These are phyloP conservation scores for Drosophila kohkoa DNA, from an alignment of 1,140 invertebrate species.

Conservation along the genomic window DNA sequence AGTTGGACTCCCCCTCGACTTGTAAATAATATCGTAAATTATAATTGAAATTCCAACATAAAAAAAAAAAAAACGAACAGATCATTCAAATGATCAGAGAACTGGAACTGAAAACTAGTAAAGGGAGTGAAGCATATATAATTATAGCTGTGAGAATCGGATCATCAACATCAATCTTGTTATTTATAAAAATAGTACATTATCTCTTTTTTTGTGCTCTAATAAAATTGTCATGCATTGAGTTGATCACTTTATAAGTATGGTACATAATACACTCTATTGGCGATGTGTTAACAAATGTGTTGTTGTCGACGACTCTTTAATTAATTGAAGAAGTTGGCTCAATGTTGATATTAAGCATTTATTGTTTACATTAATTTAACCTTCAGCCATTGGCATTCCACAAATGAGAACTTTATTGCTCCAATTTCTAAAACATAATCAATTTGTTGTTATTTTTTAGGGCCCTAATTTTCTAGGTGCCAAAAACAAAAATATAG, in stretches of 20 bases:
- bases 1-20: conserved; percentile 11
- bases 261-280: conserved; percentile 8
- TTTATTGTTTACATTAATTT: conserved; percentile 48
- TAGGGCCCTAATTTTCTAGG: conserved; percentile 3
- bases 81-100: neutral
- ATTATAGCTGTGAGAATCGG: conserved; percentile 45
- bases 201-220: conserved; percentile 52
- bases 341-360: conserved; percentile 53
- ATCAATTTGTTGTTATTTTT: conserved; percentile 23
- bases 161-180: conserved; percentile 28
- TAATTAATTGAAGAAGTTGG: conserved; percentile 8
- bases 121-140: conserved; percentile 35
- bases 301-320: conserved; percentile 37
- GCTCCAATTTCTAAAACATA: conserved; percentile 15
- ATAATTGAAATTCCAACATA: conserved; percentile 7
- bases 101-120: conserved; percentile 1
- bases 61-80: conserved; percentile 7
- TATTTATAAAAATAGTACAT: neutral
- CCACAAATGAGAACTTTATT: conserved; percentile 24
- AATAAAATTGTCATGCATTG: conserved; percentile 70
- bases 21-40: conserved; percentile 12
- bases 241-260: conserved; percentile 22
- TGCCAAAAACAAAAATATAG: conserved; percentile 9
- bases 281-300: conserved; percentile 39
- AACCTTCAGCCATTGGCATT: conserved; percentile 49